Percentiles rank a stretch among this genome's conserved stretches.
Conservation (phyloP, 2,113 vertebrate genomes). For the Reinhardtius hippoglossoides region DNA sequence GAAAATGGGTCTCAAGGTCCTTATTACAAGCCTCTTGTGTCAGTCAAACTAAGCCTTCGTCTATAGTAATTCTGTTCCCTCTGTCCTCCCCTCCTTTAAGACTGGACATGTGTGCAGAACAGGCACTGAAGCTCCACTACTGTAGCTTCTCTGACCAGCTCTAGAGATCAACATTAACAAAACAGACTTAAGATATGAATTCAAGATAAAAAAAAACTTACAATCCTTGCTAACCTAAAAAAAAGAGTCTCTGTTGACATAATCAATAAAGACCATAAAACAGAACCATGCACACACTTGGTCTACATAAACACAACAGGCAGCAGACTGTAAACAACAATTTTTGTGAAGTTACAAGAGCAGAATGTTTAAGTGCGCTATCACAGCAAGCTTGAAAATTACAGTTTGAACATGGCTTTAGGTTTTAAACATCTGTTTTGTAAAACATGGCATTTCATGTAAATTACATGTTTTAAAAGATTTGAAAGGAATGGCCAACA, state of each 20-base stretch:
- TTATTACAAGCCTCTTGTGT: slow-evolving; percentile 66
- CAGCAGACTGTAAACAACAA: too few relatives aligned
- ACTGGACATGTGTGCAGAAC: slow-evolving; percentile 18
- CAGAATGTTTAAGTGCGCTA: slow-evolving; percentile 6
- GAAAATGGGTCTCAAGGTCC: slow-evolving; percentile 59
- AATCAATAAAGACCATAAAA: background rate
- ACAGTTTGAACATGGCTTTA: slow-evolving; percentile 4
- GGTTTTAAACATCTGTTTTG: background rate
- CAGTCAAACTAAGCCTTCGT: slow-evolving; percentile 69
- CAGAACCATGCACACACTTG: background rate
- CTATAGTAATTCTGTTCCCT: slow-evolving; percentile 42
- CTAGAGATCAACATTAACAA: slow-evolving; percentile 1
- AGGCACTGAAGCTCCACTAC: background rate
- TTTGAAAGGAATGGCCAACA: slow-evolving; percentile 42
- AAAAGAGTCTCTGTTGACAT: background rate
- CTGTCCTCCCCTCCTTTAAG: slow-evolving; percentile 39
- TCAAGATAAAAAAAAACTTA: background rate
- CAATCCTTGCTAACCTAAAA: background rate
- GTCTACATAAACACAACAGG: background rate
- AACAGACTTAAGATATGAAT: background rate
- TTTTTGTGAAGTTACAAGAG: background rate
- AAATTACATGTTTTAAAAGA: slow-evolving; percentile 39
- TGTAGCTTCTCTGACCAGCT: slow-evolving; percentile 20
- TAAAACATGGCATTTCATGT: background rate
- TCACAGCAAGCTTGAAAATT: background rate